phyloP scores from a whole-genome alignment of 2,113 vertebrate genomes.

The Pituophis catenifer region DNA sequence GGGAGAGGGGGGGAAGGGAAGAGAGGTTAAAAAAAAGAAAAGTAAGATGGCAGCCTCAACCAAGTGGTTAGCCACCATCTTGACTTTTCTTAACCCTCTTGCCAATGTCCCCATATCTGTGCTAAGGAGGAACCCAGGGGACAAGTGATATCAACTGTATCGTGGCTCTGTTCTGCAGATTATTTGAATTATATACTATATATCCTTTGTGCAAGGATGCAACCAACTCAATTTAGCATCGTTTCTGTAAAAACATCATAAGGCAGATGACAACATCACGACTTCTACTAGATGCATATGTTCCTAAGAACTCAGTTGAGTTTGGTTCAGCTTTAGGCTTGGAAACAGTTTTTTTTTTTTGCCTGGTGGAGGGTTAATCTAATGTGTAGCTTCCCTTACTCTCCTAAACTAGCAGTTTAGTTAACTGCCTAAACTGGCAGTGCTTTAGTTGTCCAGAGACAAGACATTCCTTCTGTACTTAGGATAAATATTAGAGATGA shows the following conservation, averaged over 20 bases:
- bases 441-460: background rate
- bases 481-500: background rate
- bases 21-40: conserved; percentile 19
- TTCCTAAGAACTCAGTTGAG: background rate
- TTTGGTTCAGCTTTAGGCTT: background rate
- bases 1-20: conserved; percentile 5
- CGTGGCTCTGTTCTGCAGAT: background rate
- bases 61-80: background rate
- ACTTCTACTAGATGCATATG: background rate
- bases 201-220: background rate
- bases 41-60: background rate
- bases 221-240: background rate
- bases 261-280: background rate
- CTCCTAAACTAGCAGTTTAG: background rate
- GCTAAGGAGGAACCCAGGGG: background rate
- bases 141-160: background rate
- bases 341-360: background rate
- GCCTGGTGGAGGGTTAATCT: background rate
- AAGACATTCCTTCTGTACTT: background rate
- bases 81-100: background rate
- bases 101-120: background rate
- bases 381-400: background rate
- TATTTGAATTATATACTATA: background rate
- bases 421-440: background rate
- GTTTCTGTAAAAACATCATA: background rate